These are phyloP conservation scores for Drosophila ironensis DNA, from an alignment of 1,140 invertebrate species.

Conservation along the genomic window DNA sequence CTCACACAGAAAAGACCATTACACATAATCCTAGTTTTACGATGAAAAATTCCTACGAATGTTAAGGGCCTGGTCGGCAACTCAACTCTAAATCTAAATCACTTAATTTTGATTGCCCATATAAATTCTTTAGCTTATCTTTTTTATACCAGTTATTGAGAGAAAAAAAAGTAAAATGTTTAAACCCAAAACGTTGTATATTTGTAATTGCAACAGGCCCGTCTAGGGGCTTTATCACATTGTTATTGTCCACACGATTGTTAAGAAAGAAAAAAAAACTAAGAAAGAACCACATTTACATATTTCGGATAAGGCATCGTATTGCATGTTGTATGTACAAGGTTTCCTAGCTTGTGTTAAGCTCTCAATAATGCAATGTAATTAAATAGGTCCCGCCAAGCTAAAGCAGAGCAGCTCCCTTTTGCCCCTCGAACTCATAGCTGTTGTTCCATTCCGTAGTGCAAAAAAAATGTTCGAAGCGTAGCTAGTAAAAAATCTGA, in stretches of 20 bases:
- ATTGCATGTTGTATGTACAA: slow-evolving; percentile 40
- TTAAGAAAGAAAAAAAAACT: slow-evolving; percentile 11
- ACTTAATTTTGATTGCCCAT: background rate
- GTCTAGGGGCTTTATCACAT: slow-evolving; percentile 6
- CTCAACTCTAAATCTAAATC: background rate
- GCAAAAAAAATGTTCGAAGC: slow-evolving; percentile 17
- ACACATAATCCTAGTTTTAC: slow-evolving; percentile 63
- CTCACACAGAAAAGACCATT: slow-evolving; percentile 46
- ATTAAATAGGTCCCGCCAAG: slow-evolving; percentile 27
- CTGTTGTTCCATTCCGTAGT: slow-evolving; percentile 69
- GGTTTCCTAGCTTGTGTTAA: slow-evolving; percentile 50
- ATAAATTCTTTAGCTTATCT: too few species aligned
- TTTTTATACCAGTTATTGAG: too few species aligned
- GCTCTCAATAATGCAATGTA: slow-evolving; percentile 42
- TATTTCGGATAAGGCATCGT: slow-evolving; percentile 33
- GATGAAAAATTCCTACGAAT: slow-evolving; percentile 38
- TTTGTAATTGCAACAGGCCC: background rate
- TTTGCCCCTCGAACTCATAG: slow-evolving; percentile 44
- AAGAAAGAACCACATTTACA: slow-evolving; percentile 31
- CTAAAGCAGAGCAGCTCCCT: slow-evolving; percentile 32
- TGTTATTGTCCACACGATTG: slow-evolving; percentile 32
- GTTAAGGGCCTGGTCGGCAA: background rate
- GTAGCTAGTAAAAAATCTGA: slow-evolving; percentile 61
- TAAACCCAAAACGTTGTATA: background rate
- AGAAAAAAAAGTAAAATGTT: slow-evolving; percentile 13